Evolutionary conservation across 2,888 invertebrate species (phyloP).

Genomic region (Gerris lacustris): DNA sequence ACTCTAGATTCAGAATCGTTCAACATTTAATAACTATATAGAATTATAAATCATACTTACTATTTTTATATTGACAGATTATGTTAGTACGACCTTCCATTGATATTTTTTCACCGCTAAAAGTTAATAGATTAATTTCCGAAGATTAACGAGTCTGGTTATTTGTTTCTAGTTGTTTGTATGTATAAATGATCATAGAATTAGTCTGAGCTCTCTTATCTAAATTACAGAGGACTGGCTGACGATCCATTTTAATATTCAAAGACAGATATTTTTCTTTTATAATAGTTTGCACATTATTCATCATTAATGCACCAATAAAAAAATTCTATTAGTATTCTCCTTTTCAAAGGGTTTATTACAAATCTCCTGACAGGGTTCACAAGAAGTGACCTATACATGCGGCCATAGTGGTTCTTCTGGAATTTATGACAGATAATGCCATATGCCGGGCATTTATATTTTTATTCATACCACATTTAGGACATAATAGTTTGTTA

Average conservation of each 20-base stretch:
- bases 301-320: too few relatives aligned
- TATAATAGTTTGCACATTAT: too few relatives aligned
- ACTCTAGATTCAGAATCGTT: conserved; percentile 22
- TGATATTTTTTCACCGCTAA: background rate
- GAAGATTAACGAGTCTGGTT: too few relatives aligned
- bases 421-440: background rate
- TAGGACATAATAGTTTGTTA: background rate
- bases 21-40: background rate
- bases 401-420: background rate
- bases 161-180: too few relatives aligned
- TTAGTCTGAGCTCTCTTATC: background rate
- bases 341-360: too few relatives aligned
- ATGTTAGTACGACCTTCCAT: background rate
- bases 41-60: background rate
- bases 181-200: background rate
- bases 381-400: background rate
- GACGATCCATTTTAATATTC: too few relatives aligned
- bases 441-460: background rate
- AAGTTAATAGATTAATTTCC: background rate
- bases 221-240: too few relatives aligned
- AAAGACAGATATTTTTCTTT: too few relatives aligned
- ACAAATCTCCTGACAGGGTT: background rate
- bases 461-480: background rate
- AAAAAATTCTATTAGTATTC: too few relatives aligned
- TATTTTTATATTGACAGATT: background rate